These are phyloP conservation scores for Malthinus seriepunctatus DNA, from an alignment of 2,888 invertebrate species.

Conservation along the genomic window DNA sequence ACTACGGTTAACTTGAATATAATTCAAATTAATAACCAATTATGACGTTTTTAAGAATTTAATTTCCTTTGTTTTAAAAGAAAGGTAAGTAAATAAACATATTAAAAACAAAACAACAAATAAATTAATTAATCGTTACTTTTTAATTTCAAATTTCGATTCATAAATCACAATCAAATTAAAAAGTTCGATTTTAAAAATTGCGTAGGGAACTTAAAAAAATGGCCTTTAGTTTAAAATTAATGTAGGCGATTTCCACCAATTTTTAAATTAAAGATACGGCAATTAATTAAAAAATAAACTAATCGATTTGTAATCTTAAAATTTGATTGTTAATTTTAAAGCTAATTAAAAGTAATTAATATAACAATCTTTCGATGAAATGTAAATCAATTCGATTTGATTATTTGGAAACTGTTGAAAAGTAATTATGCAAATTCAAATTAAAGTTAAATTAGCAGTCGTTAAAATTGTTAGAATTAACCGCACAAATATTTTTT, in stretches of 20 bases:
- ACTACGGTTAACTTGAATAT: no score
- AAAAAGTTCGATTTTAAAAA: conserved; percentile 1
- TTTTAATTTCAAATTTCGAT: neutral
- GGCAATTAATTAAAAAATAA: conserved; percentile 2
- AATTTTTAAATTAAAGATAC: neutral
- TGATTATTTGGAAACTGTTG: no score
- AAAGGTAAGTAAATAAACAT: no score
- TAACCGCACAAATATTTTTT: no score
- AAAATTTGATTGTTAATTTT: no score
- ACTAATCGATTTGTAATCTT: neutral
- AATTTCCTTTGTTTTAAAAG: neutral
- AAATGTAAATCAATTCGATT: no score
- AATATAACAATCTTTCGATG: no score
- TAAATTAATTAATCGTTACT: conserved; percentile 1
- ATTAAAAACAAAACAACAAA: neutral
- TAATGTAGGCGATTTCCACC: neutral
- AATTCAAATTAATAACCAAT: neutral
- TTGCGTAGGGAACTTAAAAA: neutral
- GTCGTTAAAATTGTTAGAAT: no score
- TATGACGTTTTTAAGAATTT: neutral
- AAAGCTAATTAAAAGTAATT: no score
- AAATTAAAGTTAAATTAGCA: no score
- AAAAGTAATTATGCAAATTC: no score
- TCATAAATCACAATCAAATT: neutral
- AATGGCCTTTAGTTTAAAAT: neutral